These are phyloP conservation scores for Radopholus similis DNA, from an alignment of 1,140 invertebrate species.

Conservation along the genomic window DNA sequence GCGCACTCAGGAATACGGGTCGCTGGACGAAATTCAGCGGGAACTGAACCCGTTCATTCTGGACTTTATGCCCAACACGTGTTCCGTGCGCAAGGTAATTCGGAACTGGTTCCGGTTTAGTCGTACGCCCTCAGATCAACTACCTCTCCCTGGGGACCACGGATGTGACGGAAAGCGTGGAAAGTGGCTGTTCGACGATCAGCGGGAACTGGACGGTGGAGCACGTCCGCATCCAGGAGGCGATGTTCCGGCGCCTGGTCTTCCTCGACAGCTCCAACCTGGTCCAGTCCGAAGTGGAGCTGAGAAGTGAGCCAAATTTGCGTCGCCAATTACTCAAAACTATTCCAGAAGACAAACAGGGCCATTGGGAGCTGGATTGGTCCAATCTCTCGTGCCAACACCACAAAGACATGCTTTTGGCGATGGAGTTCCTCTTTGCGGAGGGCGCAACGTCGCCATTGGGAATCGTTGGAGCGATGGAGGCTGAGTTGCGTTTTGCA, in stretches of 20 bases:
- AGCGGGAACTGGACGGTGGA: constrained; percentile 53
- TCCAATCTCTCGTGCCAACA: constrained; percentile 47
- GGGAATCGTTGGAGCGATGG: neutral
- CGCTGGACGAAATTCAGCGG: constrained; percentile 25
- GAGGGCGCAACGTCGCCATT: neutral
- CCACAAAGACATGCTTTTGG: constrained; percentile 33
- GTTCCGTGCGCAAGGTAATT: constrained; percentile 15
- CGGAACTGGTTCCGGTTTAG: neutral
- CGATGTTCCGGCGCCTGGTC: constrained; percentile 35
- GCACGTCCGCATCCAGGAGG: constrained; percentile 34
- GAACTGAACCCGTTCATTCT: constrained; percentile 34
- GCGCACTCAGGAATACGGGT: constrained; percentile 32
- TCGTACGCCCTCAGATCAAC: constrained; percentile 37
- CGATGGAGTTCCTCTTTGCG: constrained; percentile 31
- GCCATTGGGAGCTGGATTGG: constrained; percentile 11
- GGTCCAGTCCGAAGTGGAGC: constrained; percentile 49
- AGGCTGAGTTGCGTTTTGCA: constrained; percentile 25
- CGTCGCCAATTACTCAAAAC: neutral
- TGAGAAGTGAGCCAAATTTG: constrained; percentile 27
- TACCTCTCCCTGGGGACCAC: constrained; percentile 44
- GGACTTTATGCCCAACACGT: constrained; percentile 31
- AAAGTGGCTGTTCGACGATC: constrained; percentile 38
- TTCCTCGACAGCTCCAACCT: constrained; percentile 39
- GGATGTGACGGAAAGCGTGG: constrained; percentile 35
- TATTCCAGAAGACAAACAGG: neutral